Base-by-base conservation (phyloP, 2,113 vertebrate species). In the Alosa alosa region DNA sequence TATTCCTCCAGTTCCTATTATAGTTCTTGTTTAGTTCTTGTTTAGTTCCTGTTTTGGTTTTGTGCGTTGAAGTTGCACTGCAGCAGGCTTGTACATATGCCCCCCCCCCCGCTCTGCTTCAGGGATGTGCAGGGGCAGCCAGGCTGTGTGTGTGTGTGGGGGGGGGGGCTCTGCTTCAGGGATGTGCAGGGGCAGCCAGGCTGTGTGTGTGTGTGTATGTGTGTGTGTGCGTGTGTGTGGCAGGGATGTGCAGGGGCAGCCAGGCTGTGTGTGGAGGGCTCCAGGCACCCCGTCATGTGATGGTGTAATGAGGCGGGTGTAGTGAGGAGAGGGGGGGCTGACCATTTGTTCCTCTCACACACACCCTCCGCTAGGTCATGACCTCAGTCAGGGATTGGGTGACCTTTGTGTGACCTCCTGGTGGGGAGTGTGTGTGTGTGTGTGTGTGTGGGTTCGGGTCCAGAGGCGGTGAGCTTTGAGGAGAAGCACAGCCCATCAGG, bases 21-120 rank as follows among this genome's bases (percentile, higher is more conserved):
- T 25, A 3, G 15, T 72, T 9, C 2, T 72, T 2, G 31, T 36
- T 72, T 72, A 15, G 31, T 72, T 82, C 78, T n/a, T 3, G 81
- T 84, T 90, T 90, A 45, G 44, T 60, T 45, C 44, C 75, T 41
- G 52, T 83, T 83, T 25, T 8, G 3, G 41, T 44, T 39, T 64
- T 64, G 60, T 8, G 60, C 60, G n/a, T 64, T 86, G 75, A 88
- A 82, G 75, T 90, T 92, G 90, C 90, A 91, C 90, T 91, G 87
- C 88, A 81, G 82, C 87, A 89, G 68, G 91, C 91, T 47, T 94
- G 92, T 94, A 94, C 89, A 93, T 93, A 44, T 4, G 2, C 47
- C 47, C 47, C 47, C 47, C 7, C 47, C 47, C 47, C 47, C 1
- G 3, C 47, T 49, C 47, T 49, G 47, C 47, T 1, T 49, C 47